Percentiles rank a stretch among this genome's conserved stretches.
These are phyloP conservation scores for Drosophila kambysellisi DNA, from an alignment of 2,888 invertebrate species.

Conservation along the genomic window DNA sequence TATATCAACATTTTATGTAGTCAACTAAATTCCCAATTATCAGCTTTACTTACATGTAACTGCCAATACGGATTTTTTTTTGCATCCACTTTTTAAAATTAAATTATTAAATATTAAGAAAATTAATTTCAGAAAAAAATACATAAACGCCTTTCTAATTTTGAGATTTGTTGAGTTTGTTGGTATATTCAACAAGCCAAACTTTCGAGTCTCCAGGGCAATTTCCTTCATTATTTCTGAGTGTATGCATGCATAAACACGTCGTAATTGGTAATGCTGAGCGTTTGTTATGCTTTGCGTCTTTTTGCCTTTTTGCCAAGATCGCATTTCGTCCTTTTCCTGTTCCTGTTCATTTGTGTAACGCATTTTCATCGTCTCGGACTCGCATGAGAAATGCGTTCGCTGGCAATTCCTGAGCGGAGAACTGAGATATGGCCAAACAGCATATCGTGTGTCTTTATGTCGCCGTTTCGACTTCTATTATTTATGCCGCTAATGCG, in stretches of 20 bases:
- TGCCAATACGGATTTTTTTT: too few species aligned
- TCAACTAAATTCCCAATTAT: too few species aligned
- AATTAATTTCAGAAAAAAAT: neutral
- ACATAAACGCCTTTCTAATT: neutral
- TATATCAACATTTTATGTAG: too few species aligned
- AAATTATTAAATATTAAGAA: neutral
- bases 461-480: slow-evolving; percentile 65
- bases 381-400: slow-evolving; percentile 30
- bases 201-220: neutral
- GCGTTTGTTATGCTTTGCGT: slow-evolving; percentile 38
- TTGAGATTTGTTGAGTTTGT: neutral
- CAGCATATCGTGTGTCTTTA: slow-evolving; percentile 52
- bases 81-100: neutral
- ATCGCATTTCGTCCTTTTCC: slow-evolving; percentile 61
- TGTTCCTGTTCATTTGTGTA: slow-evolving; percentile 36
- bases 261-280: slow-evolving; percentile 46
- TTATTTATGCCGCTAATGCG: slow-evolving; percentile 81
- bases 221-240: neutral
- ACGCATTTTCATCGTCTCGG: slow-evolving; percentile 18
- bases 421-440: slow-evolving; percentile 56
- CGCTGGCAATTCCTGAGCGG: slow-evolving; percentile 1
- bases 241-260: slow-evolving; percentile 6
- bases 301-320: slow-evolving; percentile 45
- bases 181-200: neutral
- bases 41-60: too few species aligned